Conservation (phyloP, 2,113 vertebrate species). For the Tautogolabrus adspersus region DNA sequence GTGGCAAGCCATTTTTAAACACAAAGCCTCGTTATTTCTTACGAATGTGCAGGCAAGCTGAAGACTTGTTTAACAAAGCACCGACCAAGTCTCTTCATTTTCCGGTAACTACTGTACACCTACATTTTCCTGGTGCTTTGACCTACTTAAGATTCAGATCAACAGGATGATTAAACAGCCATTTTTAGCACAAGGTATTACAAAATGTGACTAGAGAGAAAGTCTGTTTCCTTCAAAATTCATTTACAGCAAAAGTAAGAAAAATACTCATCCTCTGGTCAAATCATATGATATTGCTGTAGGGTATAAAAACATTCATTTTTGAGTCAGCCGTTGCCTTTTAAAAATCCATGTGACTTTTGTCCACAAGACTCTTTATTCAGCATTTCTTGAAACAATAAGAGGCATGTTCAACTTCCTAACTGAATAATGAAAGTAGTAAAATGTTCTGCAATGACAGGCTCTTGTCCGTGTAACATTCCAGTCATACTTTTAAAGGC, state of each 20-base stretch:
- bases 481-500: constrained; percentile 10
- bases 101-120: constrained; percentile 30
- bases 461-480: constrained; percentile 16
- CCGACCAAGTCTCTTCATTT: constrained; percentile 27
- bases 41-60: constrained; percentile 6
- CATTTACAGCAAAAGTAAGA: neutral
- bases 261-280: neutral
- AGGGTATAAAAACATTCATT: constrained; percentile 12
- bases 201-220: neutral
- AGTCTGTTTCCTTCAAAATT: neutral
- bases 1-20: neutral
- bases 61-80: constrained; percentile 18
- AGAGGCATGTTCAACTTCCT: constrained; percentile 48
- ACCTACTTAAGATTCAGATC: constrained; percentile 20
- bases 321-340: constrained; percentile 32
- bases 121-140: constrained; percentile 40
- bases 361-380: neutral
- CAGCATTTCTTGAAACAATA: constrained; percentile 59
- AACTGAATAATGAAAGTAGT: constrained; percentile 63
- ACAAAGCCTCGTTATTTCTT: constrained; percentile 5
- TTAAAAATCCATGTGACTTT: constrained; percentile 27
- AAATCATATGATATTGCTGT: constrained; percentile 7
- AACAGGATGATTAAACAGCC: neutral
- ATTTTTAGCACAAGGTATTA: neutral
- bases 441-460: constrained; percentile 24